These are phyloP conservation scores for silkworm (Bombyx mori) DNA, from an alignment of 1,140 invertebrate genomes.

Conservation along the genomic window ASM3026992v2 NC_085127.1:5615001-5615500, in stretches of 20 bases:
- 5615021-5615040: no score
- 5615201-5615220: conserved; percentile 37
- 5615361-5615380: conserved; percentile 33
- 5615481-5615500: no score
- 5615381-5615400: conserved; percentile 3
- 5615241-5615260: conserved; percentile 31
- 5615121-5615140: not conserved
- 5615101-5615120: not conserved
- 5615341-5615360: conserved; percentile 14
- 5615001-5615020: no score
- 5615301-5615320: conserved; percentile 32
- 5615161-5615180: not conserved
- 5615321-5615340: conserved; percentile 19
- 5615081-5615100: no score
- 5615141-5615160: no score
- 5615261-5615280: conserved; percentile 32
- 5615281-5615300: conserved; percentile 30
- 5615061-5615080: no score
- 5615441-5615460: no score
- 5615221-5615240: conserved; percentile 35
- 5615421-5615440: no score
- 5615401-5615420: conserved; percentile 2
- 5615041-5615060: no score
- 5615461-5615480: no score
- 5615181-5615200: conserved; percentile 14